These are phyloP conservation scores for Drosophila mettleri DNA, from an alignment of 2,888 invertebrate genomes.

Conservation along the genomic window DNA sequence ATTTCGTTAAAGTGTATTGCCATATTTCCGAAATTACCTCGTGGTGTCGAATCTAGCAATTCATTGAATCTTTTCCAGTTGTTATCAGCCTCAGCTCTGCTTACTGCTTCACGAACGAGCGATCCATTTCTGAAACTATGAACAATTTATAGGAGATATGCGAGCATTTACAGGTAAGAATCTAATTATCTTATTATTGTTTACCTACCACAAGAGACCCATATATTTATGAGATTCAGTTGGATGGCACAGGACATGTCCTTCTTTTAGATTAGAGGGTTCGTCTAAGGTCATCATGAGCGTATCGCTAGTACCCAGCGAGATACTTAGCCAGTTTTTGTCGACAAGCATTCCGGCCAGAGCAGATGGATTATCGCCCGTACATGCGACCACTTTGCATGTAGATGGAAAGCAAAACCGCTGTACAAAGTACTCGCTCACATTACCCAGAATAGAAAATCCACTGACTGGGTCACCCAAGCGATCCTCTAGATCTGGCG, in stretches of 20 bases:
- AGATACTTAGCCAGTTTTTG: constrained; percentile 93
- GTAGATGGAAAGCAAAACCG: constrained; percentile 93
- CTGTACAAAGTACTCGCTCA: constrained; percentile 92
- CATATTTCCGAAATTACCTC: constrained; percentile 97
- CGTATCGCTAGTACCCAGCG: constrained; percentile 97
- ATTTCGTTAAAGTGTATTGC: constrained; percentile 86
- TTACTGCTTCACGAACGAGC: constrained; percentile 91
- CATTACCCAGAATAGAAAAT: constrained; percentile 88
- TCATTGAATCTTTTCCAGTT: constrained; percentile 95
- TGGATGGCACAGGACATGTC: constrained; percentile 95
- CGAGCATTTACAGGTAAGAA: not conserved
- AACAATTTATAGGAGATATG: not conserved
- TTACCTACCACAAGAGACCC: constrained; percentile 92
- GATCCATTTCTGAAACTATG: constrained; percentile 96
- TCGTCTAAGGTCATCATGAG: constrained; percentile 91
- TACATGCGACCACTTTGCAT: constrained; percentile 94
- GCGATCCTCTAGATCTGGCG: constrained; percentile 90
- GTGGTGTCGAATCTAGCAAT: constrained; percentile 91
- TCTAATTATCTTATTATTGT: not conserved
- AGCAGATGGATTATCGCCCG: constrained; percentile 97
- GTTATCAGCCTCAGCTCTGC: constrained; percentile 90
- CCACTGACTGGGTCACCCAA: constrained; percentile 91
- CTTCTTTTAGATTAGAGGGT: constrained; percentile 89
- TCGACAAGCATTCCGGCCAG: constrained; percentile 93
- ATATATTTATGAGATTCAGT: constrained; percentile 91